phyloP scores from a whole-genome alignment of 2,113 vertebrate genomes.

The Prietella phreatophila region DNA sequence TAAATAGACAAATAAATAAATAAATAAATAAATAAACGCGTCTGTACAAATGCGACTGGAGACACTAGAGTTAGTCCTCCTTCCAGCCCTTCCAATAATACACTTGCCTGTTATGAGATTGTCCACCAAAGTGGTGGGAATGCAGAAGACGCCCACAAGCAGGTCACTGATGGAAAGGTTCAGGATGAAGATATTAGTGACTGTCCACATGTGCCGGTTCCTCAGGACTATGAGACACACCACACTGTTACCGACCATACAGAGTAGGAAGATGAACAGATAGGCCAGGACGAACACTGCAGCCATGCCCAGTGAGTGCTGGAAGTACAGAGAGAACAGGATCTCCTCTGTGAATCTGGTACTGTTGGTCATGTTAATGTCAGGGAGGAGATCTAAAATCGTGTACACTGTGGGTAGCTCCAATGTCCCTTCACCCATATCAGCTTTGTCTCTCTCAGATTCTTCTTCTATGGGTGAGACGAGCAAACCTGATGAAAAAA shows the following conservation, averaged over 20 bases:
- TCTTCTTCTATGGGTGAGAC: background rate
- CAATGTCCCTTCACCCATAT: constrained; percentile 4
- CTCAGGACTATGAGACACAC: constrained; percentile 64
- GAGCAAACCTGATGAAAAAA: background rate
- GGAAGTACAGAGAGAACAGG: constrained; percentile 57
- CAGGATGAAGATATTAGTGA: constrained; percentile 67
- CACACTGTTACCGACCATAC: constrained; percentile 63
- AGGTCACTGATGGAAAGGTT: constrained; percentile 68
- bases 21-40: background rate
- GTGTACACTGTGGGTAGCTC: constrained; percentile 9
- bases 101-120: constrained; percentile 65
- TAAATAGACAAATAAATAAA: background rate
- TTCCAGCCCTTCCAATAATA: background rate
- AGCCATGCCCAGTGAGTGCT: constrained; percentile 56
- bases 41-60: background rate
- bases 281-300: constrained; percentile 59
- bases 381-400: constrained; percentile 20
- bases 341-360: constrained; percentile 21
- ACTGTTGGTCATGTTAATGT: constrained; percentile 38
- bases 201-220: constrained; percentile 62
- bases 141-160: constrained; percentile 66
- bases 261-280: constrained; percentile 65
- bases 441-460: background rate
- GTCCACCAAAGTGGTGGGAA: constrained; percentile 64
- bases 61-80: background rate